A percentile compares a stretch with the other conserved stretches of the same genome.
Conservation (phyloP, 2,888 invertebrate genomes). For the Shargacucullia verbasci region DNA sequence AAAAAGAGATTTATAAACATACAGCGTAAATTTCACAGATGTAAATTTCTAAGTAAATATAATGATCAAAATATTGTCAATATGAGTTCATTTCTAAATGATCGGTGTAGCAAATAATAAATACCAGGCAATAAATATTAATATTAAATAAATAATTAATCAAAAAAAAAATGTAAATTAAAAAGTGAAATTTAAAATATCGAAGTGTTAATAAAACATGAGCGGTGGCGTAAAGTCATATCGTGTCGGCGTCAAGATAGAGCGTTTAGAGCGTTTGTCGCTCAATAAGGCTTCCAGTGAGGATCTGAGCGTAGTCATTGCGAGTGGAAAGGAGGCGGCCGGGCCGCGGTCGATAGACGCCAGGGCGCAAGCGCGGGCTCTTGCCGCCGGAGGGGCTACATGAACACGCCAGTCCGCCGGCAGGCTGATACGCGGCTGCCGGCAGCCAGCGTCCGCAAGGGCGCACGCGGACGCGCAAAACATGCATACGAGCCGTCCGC, state of each 20-base stretch:
- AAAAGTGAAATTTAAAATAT: constrained; percentile 53
- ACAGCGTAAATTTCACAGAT: too few species aligned
- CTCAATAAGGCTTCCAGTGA: constrained; percentile 74
- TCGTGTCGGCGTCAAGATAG: constrained; percentile 65
- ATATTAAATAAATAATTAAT: not conserved
- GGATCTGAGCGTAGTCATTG: constrained; percentile 72
- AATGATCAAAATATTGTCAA: too few species aligned
- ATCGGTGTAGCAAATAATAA: too few species aligned
- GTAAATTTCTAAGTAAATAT: not conserved
- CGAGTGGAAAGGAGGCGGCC: constrained; percentile 70
- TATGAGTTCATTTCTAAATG: too few species aligned
- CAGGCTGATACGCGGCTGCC: constrained; percentile 80
- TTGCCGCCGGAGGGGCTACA: constrained; percentile 64
- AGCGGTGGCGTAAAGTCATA: constrained; percentile 63
- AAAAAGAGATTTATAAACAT: too few species aligned
- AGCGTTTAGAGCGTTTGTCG: constrained; percentile 73
- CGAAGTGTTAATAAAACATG: constrained; percentile 64
- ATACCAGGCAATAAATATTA: too few species aligned
- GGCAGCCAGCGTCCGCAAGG: constrained; percentile 75
- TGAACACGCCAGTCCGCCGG: constrained; percentile 78
- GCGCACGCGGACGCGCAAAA: constrained; percentile 71
- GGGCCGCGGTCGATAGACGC: constrained; percentile 79
- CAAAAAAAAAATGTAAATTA: constrained; percentile 26
- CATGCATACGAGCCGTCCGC: constrained; percentile 80
- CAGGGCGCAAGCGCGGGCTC: constrained; percentile 77